Percentiles rank a stretch among this genome's conserved stretches.
phyloP scores from a whole-genome alignment of 2,888 invertebrate species.

The Vanessa cardui region DNA sequence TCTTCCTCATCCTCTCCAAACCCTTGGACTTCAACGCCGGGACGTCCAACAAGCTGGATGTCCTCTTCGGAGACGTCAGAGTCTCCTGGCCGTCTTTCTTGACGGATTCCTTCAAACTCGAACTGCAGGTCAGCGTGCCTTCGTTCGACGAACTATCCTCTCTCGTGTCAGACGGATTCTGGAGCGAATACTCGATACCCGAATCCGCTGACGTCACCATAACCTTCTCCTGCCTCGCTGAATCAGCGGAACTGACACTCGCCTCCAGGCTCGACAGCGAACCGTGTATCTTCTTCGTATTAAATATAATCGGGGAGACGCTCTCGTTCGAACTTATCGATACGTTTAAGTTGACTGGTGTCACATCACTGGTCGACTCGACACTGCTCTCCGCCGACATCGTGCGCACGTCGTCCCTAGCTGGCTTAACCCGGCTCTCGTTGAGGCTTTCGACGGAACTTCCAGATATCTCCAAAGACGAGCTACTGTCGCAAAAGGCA shows the following conservation, averaged over 20 bases:
- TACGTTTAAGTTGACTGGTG: conserved; percentile 70
- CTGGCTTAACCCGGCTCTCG: conserved; percentile 40
- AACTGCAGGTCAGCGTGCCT: conserved; percentile 76
- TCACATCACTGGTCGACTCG: conserved; percentile 71
- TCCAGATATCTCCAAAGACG: conserved; percentile 76
- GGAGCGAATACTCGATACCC: conserved; percentile 75
- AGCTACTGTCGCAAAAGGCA: conserved; percentile 74
- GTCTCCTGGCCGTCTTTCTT: conserved; percentile 63
- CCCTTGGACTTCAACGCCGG: conserved; percentile 72
- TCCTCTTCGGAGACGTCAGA: conserved; percentile 67
- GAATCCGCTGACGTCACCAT: conserved; percentile 79
- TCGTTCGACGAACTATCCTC: conserved; percentile 77
- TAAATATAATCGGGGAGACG: conserved; percentile 74
- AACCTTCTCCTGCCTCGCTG: conserved; percentile 65
- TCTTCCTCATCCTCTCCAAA: conserved; percentile 79
- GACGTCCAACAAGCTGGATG: conserved; percentile 72
- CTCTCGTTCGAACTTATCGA: conserved; percentile 78
- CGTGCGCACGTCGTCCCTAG: conserved; percentile 48
- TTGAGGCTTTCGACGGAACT: conserved; percentile 79
- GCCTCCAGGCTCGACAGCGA: conserved; percentile 78
- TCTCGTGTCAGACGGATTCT: conserved; percentile 66
- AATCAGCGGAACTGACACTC: conserved; percentile 77
- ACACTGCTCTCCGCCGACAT: conserved; percentile 72
- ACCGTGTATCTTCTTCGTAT: conserved; percentile 70
- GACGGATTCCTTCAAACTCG: conserved; percentile 66